Conservation (phyloP, 2,888 invertebrate species). For the Pandemis corylana region DNA sequence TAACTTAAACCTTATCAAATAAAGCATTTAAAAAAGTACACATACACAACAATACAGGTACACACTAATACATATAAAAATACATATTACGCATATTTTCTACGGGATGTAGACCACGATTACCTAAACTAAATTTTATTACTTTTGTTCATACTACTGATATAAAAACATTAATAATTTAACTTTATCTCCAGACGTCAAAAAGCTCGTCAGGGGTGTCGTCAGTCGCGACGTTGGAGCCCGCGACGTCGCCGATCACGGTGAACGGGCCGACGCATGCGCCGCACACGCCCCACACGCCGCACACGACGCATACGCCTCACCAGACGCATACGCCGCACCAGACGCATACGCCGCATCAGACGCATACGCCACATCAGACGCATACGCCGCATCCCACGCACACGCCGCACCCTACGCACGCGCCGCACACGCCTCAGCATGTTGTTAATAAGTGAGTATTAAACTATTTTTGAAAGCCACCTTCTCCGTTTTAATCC, state of each 20-base stretch:
- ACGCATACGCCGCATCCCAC: constrained; percentile 20
- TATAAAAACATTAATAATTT: background rate
- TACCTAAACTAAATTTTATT: no score
- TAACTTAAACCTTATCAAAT: no score
- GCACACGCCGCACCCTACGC: constrained; percentile 18
- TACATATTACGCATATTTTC: no score
- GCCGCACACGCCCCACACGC: constrained; percentile 13
- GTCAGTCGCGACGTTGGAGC: constrained; percentile 44
- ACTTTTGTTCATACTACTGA: no score
- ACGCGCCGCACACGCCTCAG: constrained; percentile 51
- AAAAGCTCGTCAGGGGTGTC: constrained; percentile 41
- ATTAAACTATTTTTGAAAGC: no score
- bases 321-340: constrained; percentile 14
- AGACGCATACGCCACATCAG: constrained; percentile 4
- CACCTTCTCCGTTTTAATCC: no score
- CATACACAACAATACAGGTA: no score
- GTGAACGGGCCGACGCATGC: constrained; percentile 50
- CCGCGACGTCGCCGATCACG: constrained; percentile 56
- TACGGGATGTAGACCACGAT: no score
- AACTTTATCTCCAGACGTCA: constrained; percentile 26
- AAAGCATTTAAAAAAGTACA: no score
- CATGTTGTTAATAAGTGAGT: constrained; percentile 73
- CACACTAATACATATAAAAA: no score
- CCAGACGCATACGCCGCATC: constrained; percentile 36
- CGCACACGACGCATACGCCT: constrained; percentile 35